Percentiles rank a stretch among this genome's conserved stretches.
These are phyloP conservation scores for Mesorhabditis spiculigera DNA, from an alignment of 2,888 invertebrate species.

Conservation along the genomic window DNA sequence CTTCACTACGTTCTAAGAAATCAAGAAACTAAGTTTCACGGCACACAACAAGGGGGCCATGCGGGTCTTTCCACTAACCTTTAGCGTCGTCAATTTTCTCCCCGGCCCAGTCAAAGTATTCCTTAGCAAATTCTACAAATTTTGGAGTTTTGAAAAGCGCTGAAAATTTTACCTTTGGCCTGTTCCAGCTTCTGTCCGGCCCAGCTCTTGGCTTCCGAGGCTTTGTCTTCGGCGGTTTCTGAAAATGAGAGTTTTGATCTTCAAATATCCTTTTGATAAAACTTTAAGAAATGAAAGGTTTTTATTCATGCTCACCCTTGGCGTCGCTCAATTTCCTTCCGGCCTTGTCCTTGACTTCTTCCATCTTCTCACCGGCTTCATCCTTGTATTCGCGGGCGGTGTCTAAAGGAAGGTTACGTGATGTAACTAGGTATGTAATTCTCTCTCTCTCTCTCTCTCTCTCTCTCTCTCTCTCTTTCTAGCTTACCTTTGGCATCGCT, in stretches of 20 bases:
- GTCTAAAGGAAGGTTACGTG: not conserved
- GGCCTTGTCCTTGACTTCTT: constrained; percentile 2
- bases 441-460: not conserved
- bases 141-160: not conserved
- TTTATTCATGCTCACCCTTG: not conserved
- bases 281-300: not conserved
- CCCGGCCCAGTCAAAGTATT: not conserved
- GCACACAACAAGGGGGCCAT: not conserved
- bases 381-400: not conserved
- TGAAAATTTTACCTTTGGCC: not conserved
- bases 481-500: not conserved
- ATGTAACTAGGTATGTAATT: too few species aligned
- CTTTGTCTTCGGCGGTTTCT: not conserved
- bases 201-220: not conserved
- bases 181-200: not conserved
- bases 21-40: too few species aligned
- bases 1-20: too few species aligned
- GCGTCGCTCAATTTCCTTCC: not conserved
- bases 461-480: not conserved
- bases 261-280: not conserved
- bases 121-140: not conserved
- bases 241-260: not conserved
- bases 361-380: not conserved
- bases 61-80: not conserved
- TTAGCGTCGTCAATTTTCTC: not conserved